Evolutionary conservation across 2,797 vertebrate species (phyloP).

Genomic region (Gadopsis bispinosus): DNA sequence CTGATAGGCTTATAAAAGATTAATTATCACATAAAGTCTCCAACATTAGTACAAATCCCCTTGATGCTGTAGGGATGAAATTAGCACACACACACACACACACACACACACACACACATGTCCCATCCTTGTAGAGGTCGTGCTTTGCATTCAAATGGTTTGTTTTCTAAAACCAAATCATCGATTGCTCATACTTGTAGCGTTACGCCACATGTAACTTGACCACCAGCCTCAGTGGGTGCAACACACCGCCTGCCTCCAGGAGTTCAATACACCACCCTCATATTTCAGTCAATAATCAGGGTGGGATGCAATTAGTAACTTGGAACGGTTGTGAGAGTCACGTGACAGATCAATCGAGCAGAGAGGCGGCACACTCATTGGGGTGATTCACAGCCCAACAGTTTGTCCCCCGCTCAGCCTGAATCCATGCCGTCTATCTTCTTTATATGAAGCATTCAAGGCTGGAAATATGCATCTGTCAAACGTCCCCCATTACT

Average conservation of each 20-base stretch:
- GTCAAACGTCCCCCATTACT: conserved; percentile 83
- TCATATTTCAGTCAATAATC: conserved; percentile 79
- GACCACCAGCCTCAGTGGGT: conserved; percentile 36
- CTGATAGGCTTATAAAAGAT: conserved; percentile 74
- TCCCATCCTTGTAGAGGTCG: conserved; percentile 7
- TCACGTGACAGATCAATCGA: conserved; percentile 77
- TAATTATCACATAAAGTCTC: conserved; percentile 69
- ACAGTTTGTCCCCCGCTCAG: conserved; percentile 76
- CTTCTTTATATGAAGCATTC: conserved; percentile 85
- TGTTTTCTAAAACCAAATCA: conserved; percentile 49
- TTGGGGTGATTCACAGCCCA: conserved; percentile 84
- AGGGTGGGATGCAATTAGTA: conserved; percentile 74
- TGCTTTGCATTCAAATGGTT: conserved; percentile 27
- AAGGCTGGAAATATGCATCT: conserved; percentile 86
- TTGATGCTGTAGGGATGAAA: conserved; percentile 33
- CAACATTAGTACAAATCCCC: conserved; percentile 59
- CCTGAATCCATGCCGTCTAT: conserved; percentile 77
- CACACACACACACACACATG: background rate
- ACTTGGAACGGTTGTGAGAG: conserved; percentile 52
- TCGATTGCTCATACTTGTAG: conserved; percentile 15
- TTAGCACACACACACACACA: conserved; percentile 1
- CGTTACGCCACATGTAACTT: conserved; percentile 28
- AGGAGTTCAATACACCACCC: conserved; percentile 46
- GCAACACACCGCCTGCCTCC: conserved; percentile 24
- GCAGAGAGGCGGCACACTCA: conserved; percentile 70